phyloP scores from a whole-genome alignment of 2,113 vertebrate genomes.

The Carollia perspicillata region DNA sequence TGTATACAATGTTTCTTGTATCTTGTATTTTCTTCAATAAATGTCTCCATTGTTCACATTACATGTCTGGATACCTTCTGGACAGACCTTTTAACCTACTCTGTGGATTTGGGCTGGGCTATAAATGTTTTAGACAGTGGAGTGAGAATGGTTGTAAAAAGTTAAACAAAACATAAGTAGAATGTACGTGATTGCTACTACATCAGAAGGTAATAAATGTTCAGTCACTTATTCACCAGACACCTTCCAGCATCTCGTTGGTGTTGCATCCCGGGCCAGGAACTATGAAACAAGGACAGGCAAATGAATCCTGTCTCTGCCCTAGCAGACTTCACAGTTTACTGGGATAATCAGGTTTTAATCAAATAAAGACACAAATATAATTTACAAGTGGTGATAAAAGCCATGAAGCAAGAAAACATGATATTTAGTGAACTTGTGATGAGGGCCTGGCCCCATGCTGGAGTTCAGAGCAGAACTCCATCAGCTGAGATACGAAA shows the following conservation, averaged over 20 bases:
- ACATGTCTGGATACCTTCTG: too few species aligned
- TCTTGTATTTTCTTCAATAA: too few species aligned
- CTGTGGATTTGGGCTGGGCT: neutral
- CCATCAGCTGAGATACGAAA: neutral
- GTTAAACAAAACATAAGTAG: neutral
- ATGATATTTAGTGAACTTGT: neutral
- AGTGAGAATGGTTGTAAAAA: constrained; percentile 27
- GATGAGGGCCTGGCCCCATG: rapidly evolving
- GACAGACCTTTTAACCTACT: neutral
- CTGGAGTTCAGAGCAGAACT: neutral
- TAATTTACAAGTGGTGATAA: neutral
- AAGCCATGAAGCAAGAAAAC: neutral
- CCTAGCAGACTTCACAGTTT: neutral
- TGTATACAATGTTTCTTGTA: too few species aligned
- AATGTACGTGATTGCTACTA: neutral
- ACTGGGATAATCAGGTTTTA: neutral
- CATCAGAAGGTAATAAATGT: neutral
- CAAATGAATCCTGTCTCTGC: neutral
- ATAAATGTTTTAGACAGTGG: constrained; percentile 9
- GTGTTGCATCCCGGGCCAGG: neutral
- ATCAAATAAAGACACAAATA: neutral
- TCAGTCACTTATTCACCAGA: neutral
- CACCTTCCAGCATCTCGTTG: neutral
- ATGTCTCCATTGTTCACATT: too few species aligned
- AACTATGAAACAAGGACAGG: neutral